Evolutionary conservation across 2,113 vertebrate species (phyloP), one percentile per base, ranked within the genome.

Genomic region (Elephas maximus): DNA sequence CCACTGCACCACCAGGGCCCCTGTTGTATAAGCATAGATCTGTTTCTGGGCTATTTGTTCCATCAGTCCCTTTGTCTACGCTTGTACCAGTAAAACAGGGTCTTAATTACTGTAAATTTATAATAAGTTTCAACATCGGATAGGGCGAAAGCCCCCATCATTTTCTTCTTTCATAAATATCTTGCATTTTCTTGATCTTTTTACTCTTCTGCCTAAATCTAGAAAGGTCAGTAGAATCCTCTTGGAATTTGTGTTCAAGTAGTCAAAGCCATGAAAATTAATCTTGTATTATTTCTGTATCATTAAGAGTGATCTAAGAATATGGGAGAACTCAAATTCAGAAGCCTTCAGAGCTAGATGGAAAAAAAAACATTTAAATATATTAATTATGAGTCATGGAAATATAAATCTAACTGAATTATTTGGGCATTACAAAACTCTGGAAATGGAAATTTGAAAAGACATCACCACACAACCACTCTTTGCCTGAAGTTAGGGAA

Each of bases 211-310:
- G 48, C 2, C 1, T 71, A 23, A 92, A 77, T 78, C 90, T 90
- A 88, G 84, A 67, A 89, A 83, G 74, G 28, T 92, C 88, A 78
- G 28, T 85, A 93, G 83, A 95, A 67, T 79, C 53, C 30, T 79
- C 48, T 79, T 45, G 45, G 57, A 79, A 90, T 67, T 62, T 51
- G 44, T 83, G 41, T 51, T 57, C 79, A 11, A 20, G 5, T 63
- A 26, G 21, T 92, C n/a, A 69, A 82, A 95, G 41, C 10, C 71
- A 17, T 41, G 65, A 60, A 92, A 90, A 77, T 82, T 84, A 45
- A 63, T 83, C 37, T 57, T 65, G 62, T 88, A 83, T 33, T 71
- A 79, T 88, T 95, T 92, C 30, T 24, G 0, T 45, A 77, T 87
- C 67, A 87, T 33, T 78, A 94, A 87, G 28, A 91, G 74, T 87